Base-by-base conservation (phyloP, 2,797 vertebrate genomes). In the Ficedula albicollis region DNA sequence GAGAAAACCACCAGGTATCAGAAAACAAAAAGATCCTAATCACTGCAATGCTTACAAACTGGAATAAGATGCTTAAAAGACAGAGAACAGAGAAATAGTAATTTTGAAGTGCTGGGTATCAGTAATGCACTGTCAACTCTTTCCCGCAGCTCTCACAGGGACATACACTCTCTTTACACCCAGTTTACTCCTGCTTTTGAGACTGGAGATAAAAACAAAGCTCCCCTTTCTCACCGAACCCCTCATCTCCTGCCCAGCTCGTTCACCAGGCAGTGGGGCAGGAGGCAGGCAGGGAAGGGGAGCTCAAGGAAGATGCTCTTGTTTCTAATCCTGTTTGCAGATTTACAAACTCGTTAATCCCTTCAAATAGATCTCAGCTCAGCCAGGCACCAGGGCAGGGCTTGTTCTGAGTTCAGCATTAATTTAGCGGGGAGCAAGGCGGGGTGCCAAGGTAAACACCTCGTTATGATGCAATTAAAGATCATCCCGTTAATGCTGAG, bases 271-370 rank as follows among this genome's bases (percentile, higher is more conserved):
- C 54, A 5, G 51, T 20, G 7, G 81, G 73, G 60, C 55, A 59
- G 84, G 70, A 63, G 29, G 8, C 6, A 0, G n/a, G 11, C 1
- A 0, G 76, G 70, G 48, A 70, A 39, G 26, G 58, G 63, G 43
- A 89, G 59, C 85, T 91, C 56, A 55, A 62, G 55, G 82, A 91
- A 84, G 84, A 87, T 77, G 64, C 60, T 95, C 72, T 78, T 23
- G 5, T 73, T 60, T 49, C 85, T 96, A 96, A 96, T 95, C 93
- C 91, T 95, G 80, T 97, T 95, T 96, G 94, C 90, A 84, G 76
- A 95, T 87, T 92, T 94, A 95, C 94, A 95, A 90, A 3, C 66
- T 72, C 25, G 9, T 91, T 96, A 96, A 96, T 96, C 83, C 64
- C 1, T 78, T 92, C 94, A 82, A 89, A 93, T 10, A 80, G 79